Evolutionary conservation across 1,140 invertebrate species (phyloP).

Genomic region (Procambarus clarkii): DNA sequence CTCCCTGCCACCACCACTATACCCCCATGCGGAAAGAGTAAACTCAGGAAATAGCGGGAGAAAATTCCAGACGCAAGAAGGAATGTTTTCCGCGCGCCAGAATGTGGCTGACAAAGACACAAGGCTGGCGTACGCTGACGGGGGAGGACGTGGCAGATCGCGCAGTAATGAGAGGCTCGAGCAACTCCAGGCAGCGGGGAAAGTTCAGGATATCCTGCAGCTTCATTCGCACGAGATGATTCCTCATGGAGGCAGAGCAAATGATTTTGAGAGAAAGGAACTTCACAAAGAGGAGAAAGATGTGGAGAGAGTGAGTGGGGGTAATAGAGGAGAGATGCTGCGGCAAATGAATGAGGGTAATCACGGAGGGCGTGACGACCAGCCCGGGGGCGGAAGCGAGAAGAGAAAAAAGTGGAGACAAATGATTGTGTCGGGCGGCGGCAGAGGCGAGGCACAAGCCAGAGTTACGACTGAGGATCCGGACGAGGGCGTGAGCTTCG

Average conservation of each 20-base stretch:
- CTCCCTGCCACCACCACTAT: too few species aligned
- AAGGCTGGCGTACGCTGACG: background rate
- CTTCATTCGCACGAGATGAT: background rate
- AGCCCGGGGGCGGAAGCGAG: slow-evolving; percentile 24
- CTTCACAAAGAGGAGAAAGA: background rate
- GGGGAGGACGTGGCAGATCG: background rate
- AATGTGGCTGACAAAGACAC: background rate
- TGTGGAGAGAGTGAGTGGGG: background rate
- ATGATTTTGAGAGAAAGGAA: background rate
- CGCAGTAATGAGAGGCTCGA: background rate
- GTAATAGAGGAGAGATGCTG: background rate
- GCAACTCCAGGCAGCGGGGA: background rate
- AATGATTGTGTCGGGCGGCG: background rate
- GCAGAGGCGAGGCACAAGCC: background rate
- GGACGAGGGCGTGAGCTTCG: background rate
- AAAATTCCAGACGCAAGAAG: background rate
- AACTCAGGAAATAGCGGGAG: background rate
- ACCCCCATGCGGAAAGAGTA: too few species aligned
- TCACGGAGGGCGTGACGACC: slow-evolving; percentile 24
- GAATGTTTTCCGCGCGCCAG: background rate
- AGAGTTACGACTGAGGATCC: background rate
- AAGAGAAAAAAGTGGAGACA: slow-evolving; percentile 19
- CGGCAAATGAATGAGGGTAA: slow-evolving; percentile 4
- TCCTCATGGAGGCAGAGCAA: background rate
- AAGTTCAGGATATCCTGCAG: background rate